phyloP scores from a whole-genome alignment of 1,140 invertebrate genomes.

The Zaprionus capensis region DNA sequence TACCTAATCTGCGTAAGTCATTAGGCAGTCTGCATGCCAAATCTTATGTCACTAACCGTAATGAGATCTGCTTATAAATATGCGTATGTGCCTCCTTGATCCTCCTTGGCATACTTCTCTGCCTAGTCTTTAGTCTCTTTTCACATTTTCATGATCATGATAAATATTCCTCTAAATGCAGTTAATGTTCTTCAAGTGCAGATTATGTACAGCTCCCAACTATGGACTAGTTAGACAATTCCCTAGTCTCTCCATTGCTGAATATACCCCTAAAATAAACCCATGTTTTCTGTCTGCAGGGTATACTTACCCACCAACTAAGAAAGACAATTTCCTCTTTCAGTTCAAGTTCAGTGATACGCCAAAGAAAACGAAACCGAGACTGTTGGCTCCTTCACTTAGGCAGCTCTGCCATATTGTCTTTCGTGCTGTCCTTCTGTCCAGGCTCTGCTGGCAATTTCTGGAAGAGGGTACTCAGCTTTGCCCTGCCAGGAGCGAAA shows the following conservation, averaged over 20 bases:
- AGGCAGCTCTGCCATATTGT: neutral
- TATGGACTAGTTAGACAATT: too few species aligned
- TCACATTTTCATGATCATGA: too few species aligned
- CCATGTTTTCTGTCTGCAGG: neutral
- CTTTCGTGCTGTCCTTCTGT: neutral
- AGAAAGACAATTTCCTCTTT: neutral
- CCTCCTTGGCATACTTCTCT: accelerated
- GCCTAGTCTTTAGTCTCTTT: too few species aligned
- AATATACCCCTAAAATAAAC: neutral
- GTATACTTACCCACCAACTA: neutral
- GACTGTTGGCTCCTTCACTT: neutral
- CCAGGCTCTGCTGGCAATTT: neutral
- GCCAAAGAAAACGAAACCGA: neutral
- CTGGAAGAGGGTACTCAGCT: neutral
- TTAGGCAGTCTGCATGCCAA: too few species aligned
- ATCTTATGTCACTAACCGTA: too few species aligned
- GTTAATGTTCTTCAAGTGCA: too few species aligned
- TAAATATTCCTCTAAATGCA: too few species aligned
- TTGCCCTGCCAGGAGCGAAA: neutral
- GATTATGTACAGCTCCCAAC: too few species aligned
- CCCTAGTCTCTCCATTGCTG: too few species aligned
- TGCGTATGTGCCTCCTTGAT: too few species aligned
- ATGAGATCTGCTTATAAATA: too few species aligned
- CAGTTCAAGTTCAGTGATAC: neutral
- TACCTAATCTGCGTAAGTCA: too few species aligned